These are phyloP conservation scores for Drosophila dives DNA, from an alignment of 2,888 invertebrate species.

Conservation along the genomic window DNA sequence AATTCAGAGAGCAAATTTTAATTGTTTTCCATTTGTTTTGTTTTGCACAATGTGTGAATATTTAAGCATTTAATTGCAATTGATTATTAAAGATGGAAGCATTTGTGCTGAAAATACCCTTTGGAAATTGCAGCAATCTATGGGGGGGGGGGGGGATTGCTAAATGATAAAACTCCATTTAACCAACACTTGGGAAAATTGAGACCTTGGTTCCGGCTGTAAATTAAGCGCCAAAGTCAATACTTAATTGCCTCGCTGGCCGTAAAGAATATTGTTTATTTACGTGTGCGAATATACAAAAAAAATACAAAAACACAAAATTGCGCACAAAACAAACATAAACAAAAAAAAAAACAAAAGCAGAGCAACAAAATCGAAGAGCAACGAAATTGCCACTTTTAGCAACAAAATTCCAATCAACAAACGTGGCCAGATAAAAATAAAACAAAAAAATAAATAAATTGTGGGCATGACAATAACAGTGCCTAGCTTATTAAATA, in stretches of 20 bases:
- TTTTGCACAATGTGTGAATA: background rate
- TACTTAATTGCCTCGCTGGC: constrained; percentile 48
- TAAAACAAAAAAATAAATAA: background rate
- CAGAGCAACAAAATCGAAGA: background rate
- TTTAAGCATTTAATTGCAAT: constrained; percentile 17
- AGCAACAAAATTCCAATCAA: constrained; percentile 26
- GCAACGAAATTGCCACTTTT: constrained; percentile 11
- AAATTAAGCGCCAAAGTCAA: constrained; percentile 54
- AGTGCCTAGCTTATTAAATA: constrained; percentile 15
- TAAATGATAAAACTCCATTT: constrained; percentile 21
- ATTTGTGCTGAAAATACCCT: background rate
- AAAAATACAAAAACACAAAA: constrained; percentile 15
- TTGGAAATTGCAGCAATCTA: background rate
- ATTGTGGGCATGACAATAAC: constrained; percentile 18
- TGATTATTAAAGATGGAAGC: background rate
- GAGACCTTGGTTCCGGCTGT: constrained; percentile 16
- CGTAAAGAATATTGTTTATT: constrained; percentile 55
- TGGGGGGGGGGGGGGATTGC: constrained; percentile 1
- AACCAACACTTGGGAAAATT: background rate
- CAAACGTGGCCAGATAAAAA: constrained; percentile 25
- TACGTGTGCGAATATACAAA: constrained; percentile 31
- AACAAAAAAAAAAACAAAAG: background rate
- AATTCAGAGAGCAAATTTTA: background rate
- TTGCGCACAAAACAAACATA: constrained; percentile 13
- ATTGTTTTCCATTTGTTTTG: background rate